phyloP scores from a whole-genome alignment of 2,797 vertebrate genomes.

The Mareca strepera region DNA sequence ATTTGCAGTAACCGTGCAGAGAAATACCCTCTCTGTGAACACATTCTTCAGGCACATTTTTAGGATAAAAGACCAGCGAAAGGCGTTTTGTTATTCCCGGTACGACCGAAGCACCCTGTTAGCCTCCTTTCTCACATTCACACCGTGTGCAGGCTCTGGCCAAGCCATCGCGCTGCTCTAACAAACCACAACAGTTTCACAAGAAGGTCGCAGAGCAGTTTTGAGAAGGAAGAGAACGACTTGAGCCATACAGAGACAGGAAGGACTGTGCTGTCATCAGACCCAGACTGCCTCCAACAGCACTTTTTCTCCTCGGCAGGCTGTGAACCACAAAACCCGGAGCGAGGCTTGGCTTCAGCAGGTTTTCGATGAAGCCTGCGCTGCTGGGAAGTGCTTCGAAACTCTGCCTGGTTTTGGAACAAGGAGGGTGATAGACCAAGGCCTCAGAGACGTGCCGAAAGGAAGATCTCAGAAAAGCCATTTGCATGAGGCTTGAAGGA shows the following conservation, averaged over 20 bases:
- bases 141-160: not conserved
- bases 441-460: not conserved
- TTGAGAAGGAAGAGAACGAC: conserved; percentile 17
- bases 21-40: not conserved
- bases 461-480: not conserved
- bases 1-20: not conserved
- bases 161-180: not conserved
- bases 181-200: conserved; percentile 23
- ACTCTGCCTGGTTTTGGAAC: not conserved
- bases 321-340: not conserved
- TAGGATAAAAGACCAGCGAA: not conserved
- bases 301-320: not conserved
- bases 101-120: not conserved
- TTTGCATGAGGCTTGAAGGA: not conserved
- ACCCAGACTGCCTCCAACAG: not conserved
- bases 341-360: rapidly evolving
- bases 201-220: not conserved
- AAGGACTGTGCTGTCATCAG: not conserved
- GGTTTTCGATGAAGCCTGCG: not conserved
- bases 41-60: not conserved
- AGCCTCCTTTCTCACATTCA: not conserved
- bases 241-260: not conserved
- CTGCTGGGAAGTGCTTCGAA: not conserved
- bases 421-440: not conserved
- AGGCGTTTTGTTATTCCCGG: not conserved